Conservation (phyloP, 2,797 vertebrate genomes). For the Agapornis canus region DNA sequence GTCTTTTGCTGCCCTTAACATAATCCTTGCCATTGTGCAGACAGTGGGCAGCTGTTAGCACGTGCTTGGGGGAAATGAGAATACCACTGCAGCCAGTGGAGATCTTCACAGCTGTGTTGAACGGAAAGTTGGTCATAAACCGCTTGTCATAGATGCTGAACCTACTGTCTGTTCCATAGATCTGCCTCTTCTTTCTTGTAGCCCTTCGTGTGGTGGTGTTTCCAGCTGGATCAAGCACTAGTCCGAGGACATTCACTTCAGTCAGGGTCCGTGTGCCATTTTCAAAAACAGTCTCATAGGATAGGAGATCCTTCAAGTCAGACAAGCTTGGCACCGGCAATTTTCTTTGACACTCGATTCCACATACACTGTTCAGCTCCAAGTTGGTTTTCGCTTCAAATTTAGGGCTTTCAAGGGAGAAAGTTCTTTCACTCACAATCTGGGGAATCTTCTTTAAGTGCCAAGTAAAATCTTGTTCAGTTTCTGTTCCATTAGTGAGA, state of each 20-base stretch:
- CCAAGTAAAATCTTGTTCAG: slow-evolving; percentile 87
- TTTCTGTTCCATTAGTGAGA: slow-evolving; percentile 69
- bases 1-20: slow-evolving; percentile 85
- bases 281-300: slow-evolving; percentile 93
- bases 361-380: slow-evolving; percentile 84
- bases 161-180: slow-evolving; percentile 92
- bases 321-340: slow-evolving; percentile 82
- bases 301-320: slow-evolving; percentile 88
- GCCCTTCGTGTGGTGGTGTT: slow-evolving; percentile 52
- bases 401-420: slow-evolving; percentile 82
- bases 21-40: slow-evolving; percentile 92
- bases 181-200: slow-evolving; percentile 84
- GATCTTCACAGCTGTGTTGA: slow-evolving; percentile 92
- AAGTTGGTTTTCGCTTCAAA: slow-evolving; percentile 84
- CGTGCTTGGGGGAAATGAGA: slow-evolving; percentile 90
- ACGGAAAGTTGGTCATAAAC: slow-evolving; percentile 91
- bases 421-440: slow-evolving; percentile 85
- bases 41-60: slow-evolving; percentile 95
- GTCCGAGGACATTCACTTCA: slow-evolving; percentile 76
- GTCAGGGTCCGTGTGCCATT: slow-evolving; percentile 92
- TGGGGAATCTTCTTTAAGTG: slow-evolving; percentile 87
- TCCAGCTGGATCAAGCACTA: not conserved
- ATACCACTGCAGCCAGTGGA: slow-evolving; percentile 95
- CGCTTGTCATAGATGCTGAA: slow-evolving; percentile 93
- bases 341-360: slow-evolving; percentile 89